Conservation (phyloP, 2,888 invertebrate genomes). For the Exocentrus adspersus region DNA sequence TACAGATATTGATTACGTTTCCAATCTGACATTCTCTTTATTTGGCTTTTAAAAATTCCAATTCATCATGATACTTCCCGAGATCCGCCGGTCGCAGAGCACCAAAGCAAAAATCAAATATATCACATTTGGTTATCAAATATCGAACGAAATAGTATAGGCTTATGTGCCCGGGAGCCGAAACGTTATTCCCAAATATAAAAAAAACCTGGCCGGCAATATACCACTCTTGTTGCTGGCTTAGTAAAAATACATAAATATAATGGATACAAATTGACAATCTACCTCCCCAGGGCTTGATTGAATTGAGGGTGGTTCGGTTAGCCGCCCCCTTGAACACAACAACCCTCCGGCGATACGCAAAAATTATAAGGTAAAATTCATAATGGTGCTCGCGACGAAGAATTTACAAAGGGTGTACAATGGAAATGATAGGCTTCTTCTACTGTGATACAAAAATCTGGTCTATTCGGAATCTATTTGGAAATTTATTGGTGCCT, state of each 20-base stretch:
- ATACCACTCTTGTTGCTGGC: conserved; percentile 53
- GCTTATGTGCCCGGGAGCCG: conserved; percentile 56
- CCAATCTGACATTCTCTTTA: conserved; percentile 51
- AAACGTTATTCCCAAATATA: conserved; percentile 57
- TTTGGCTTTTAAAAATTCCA: conserved; percentile 50
- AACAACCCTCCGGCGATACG: conserved; percentile 19
- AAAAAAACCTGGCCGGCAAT: conserved; percentile 50
- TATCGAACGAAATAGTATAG: conserved; percentile 57
- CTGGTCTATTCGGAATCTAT: no score
- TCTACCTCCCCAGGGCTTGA: conserved; percentile 60
- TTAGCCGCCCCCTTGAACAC: conserved; percentile 22
- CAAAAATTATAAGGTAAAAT: conserved; percentile 28
- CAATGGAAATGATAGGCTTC: no score
- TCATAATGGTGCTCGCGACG: conserved; percentile 8
- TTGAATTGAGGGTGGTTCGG: conserved; percentile 51
- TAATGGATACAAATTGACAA: conserved; percentile 63
- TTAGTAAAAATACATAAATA: conserved; percentile 62
- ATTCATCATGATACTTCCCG: conserved; percentile 48
- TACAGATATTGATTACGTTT: conserved; percentile 48
- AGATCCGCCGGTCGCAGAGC: conserved; percentile 48
- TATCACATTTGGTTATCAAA: conserved; percentile 59
- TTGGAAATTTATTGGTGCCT: no score
- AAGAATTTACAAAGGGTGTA: conserved; percentile 1
- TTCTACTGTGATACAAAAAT: no score
- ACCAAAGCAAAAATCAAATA: conserved; percentile 57